Conservation (phyloP, 2,797 vertebrate genomes). For the Ceryle rudis region DNA sequence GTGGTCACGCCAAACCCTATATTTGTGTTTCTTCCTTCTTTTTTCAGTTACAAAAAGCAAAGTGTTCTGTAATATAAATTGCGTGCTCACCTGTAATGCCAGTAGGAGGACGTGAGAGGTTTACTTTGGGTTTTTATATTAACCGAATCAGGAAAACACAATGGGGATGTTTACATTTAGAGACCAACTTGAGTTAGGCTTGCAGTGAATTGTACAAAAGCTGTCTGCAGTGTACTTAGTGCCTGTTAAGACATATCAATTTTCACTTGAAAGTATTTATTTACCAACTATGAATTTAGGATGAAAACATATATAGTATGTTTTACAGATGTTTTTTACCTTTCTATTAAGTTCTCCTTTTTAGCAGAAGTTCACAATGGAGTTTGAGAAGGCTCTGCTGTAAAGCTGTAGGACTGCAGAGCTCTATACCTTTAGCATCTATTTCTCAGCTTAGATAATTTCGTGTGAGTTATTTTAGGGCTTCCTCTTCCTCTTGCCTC, state of each 20-base stretch:
- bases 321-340: neutral
- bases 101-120: neutral
- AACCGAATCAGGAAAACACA: neutral
- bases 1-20: neutral
- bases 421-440: neutral
- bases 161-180: neutral
- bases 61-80: neutral
- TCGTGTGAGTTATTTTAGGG: neutral
- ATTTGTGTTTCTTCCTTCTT: neutral
- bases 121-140: slow-evolving; percentile 18
- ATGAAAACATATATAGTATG: neutral
- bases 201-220: neutral
- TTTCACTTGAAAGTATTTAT: neutral
- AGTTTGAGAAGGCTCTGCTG: neutral
- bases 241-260: neutral
- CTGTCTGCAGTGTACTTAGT: neutral
- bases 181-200: neutral
- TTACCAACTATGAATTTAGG: neutral
- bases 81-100: neutral
- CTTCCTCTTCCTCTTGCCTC: neutral
- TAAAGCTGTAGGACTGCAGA: neutral
- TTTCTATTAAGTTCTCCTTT: neutral
- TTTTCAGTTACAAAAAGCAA: neutral
- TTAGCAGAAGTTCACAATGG: neutral
- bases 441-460: neutral